Evolutionary conservation across 2,797 vertebrate species (phyloP).

Genomic region (Vultur gryphus): DNA sequence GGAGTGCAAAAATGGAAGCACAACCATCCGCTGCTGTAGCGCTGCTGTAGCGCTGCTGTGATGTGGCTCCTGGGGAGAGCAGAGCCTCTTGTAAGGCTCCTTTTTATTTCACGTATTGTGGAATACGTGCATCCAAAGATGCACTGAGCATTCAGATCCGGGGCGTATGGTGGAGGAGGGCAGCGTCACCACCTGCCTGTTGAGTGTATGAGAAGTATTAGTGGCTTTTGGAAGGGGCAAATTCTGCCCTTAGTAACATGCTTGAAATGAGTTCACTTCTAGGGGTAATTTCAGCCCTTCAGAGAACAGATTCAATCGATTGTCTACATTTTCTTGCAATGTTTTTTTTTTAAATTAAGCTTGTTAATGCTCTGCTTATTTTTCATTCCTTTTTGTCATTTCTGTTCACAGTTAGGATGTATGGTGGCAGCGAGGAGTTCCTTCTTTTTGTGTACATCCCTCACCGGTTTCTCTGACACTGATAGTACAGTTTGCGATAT

Average conservation of each 20-base stretch:
- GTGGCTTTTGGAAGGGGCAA: not conserved
- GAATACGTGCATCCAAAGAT: fast-evolving
- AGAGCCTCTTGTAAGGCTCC: not conserved
- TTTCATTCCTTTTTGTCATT: not conserved
- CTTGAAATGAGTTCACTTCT: not conserved
- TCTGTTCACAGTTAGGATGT: not conserved
- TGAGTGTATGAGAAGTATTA: not conserved
- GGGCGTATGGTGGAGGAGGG: fast-evolving
- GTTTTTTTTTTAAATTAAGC: not conserved
- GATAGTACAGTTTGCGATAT: not conserved
- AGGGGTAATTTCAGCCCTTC: not conserved
- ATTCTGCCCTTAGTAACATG: not conserved
- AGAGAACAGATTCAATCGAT: not conserved
- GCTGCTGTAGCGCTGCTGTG: not conserved
- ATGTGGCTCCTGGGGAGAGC: not conserved
- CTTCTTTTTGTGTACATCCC: not conserved
- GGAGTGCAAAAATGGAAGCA: not conserved
- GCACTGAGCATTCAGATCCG: fast-evolving
- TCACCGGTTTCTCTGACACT: not conserved
- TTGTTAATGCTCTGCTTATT: not conserved
- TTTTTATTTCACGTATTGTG: not conserved
- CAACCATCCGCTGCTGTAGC: fast-evolving
- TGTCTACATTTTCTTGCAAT: not conserved
- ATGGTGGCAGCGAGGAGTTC: not conserved
- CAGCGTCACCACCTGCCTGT: fast-evolving